Evolutionary conservation across 1,140 invertebrate genomes (phyloP).

Genomic region (Papilio machaon): DNA sequence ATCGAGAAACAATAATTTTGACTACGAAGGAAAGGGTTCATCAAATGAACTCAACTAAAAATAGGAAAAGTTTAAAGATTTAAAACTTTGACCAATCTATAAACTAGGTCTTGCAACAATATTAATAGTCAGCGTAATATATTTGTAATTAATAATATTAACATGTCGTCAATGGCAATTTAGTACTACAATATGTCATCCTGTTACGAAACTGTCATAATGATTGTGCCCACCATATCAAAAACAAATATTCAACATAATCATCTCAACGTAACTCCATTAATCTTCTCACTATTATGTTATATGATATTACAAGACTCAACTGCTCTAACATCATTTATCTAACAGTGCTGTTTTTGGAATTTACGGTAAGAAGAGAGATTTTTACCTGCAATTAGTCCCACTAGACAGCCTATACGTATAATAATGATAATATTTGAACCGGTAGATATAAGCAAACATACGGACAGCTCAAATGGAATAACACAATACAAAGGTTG

Average conservation of each 20-base stretch:
- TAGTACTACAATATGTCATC: neutral
- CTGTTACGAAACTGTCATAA: neutral
- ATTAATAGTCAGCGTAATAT: neutral
- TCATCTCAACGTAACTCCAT: neutral
- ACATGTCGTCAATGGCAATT: neutral
- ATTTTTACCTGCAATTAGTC: neutral
- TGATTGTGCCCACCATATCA: slow-evolving; percentile 7
- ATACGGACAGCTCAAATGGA: slow-evolving; percentile 42
- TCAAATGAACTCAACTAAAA: neutral
- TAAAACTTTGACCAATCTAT: neutral
- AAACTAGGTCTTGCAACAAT: neutral
- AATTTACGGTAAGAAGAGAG: neutral
- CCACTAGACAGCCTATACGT: neutral
- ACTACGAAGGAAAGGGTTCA: neutral
- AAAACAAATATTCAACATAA: neutral
- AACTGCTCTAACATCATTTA: neutral
- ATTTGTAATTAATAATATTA: neutral
- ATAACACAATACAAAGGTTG: slow-evolving; percentile 61
- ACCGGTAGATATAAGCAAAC: slow-evolving; percentile 17
- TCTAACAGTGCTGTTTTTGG: neutral
- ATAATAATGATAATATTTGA: neutral
- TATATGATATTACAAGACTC: neutral
- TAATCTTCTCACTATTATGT: neutral
- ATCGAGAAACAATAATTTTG: neutral
- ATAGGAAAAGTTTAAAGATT: neutral